These are phyloP conservation scores for Hypanus sabinus DNA, from an alignment of 2,113 vertebrate species.

Conservation along the genomic window DNA sequence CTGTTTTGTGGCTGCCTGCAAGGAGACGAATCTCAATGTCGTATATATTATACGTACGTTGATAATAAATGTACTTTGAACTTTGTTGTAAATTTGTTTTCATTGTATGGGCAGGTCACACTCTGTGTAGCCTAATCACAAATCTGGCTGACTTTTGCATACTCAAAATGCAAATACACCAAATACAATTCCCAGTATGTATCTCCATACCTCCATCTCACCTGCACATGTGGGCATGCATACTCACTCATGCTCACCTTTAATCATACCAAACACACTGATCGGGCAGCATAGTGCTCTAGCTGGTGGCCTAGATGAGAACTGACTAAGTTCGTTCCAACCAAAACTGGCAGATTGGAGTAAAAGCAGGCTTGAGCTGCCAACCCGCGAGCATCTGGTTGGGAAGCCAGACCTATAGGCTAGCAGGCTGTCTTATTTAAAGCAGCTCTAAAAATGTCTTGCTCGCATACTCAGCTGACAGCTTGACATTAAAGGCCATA, in stretches of 20 bases:
- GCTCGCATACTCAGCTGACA: conserved; percentile 29
- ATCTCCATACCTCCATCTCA: neutral
- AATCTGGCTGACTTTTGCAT: neutral
- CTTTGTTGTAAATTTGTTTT: neutral
- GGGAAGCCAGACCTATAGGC: conserved; percentile 35
- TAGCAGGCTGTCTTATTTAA: conserved; percentile 38
- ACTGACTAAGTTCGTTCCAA: conserved; percentile 11
- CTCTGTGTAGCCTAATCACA: neutral
- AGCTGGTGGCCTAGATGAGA: conserved; percentile 22
- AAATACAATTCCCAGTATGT: neutral
- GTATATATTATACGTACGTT: too few relatives aligned
- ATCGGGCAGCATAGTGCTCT: neutral
- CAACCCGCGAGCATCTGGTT: conserved; percentile 37
- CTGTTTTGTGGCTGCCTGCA: too few relatives aligned
- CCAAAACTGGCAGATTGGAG: conserved; percentile 33
- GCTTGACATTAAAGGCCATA: conserved; percentile 38
- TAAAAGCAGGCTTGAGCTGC: conserved; percentile 21
- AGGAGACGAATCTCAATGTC: too few relatives aligned
- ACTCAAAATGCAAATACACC: neutral
- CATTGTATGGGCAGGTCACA: neutral
- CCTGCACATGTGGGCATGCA: neutral
- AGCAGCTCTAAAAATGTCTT: conserved; percentile 37
- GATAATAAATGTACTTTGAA: too few relatives aligned
- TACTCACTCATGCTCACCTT: neutral
- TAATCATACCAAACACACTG: neutral